Conservation (phyloP, 92 coral and sea anemone species). For the Parazoanthus darwini region DNA sequence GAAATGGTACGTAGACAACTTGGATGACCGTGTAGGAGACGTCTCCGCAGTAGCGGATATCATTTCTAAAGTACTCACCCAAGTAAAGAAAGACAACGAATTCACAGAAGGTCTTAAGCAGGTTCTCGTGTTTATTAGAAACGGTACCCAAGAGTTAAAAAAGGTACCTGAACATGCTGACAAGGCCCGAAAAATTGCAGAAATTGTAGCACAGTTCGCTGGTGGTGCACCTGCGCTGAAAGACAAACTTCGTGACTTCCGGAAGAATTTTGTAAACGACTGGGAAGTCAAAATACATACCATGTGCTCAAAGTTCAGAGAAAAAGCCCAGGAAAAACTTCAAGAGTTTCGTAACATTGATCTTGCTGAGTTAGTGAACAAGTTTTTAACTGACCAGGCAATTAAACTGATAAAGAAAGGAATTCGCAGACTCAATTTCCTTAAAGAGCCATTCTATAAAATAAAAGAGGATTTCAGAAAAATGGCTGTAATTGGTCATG, state of each 20-base stretch:
- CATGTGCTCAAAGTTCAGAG: slow-evolving; percentile 77
- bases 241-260: slow-evolving; percentile 74
- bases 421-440: slow-evolving; percentile 58
- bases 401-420: slow-evolving; percentile 71
- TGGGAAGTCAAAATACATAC: slow-evolving; percentile 72
- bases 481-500: slow-evolving; percentile 61
- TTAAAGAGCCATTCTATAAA: slow-evolving; percentile 74
- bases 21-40: slow-evolving; percentile 80
- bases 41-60: slow-evolving; percentile 76
- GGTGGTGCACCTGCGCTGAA: slow-evolving; percentile 71
- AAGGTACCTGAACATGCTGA: slow-evolving; percentile 83
- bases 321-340: slow-evolving; percentile 66
- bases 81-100: slow-evolving; percentile 78
- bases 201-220: slow-evolving; percentile 80
- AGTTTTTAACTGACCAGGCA: slow-evolving; percentile 73
- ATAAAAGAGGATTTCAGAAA: slow-evolving; percentile 66
- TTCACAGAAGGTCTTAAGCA: slow-evolving; percentile 71
- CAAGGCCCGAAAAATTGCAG: slow-evolving; percentile 83
- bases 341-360: slow-evolving; percentile 67
- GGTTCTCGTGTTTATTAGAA: slow-evolving; percentile 71
- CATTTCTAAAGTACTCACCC: slow-evolving; percentile 82
- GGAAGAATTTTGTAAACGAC: slow-evolving; percentile 68
- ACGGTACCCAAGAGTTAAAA: slow-evolving; percentile 59
- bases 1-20: slow-evolving; percentile 78
- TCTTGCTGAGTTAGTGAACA: slow-evolving; percentile 69